These are phyloP conservation scores for Platerodrilus igneus DNA, from an alignment of 2,888 invertebrate genomes.

Conservation along the genomic window DNA sequence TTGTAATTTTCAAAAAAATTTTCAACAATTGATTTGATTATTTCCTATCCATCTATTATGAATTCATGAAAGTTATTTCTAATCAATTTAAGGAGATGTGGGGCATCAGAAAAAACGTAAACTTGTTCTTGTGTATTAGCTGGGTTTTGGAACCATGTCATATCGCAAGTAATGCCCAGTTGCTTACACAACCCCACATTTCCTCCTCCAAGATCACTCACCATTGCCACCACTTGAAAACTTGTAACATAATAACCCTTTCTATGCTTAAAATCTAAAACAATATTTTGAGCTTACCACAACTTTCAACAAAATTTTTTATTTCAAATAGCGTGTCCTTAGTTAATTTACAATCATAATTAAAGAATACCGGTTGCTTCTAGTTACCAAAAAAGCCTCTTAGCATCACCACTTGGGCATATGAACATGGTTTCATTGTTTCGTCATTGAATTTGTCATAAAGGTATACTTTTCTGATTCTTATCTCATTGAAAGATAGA, in stretches of 20 bases:
- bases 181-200: slow-evolving; percentile 10
- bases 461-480: slow-evolving; percentile 17
- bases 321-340: slow-evolving; percentile 24
- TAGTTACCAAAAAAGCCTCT: slow-evolving; percentile 25
- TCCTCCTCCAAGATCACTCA: slow-evolving; percentile 14
- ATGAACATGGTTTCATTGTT: slow-evolving; percentile 22
- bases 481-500: slow-evolving; percentile 27
- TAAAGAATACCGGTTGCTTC: slow-evolving; percentile 29
- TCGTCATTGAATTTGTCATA: slow-evolving; percentile 26
- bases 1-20: slow-evolving; percentile 12
- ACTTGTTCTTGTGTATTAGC: slow-evolving; percentile 5
- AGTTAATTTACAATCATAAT: slow-evolving; percentile 27
- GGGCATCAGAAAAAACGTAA: slow-evolving; percentile 15
- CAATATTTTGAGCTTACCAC: too few species aligned
- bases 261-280: too few species aligned
- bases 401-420: slow-evolving; percentile 23
- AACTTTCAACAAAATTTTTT: slow-evolving; percentile 21
- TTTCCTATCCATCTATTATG: slow-evolving; percentile 12
- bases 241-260: too few species aligned
- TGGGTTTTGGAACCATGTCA: slow-evolving; percentile 14
- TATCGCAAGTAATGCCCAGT: slow-evolving; percentile 3
- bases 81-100: slow-evolving; percentile 16
- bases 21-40: slow-evolving; percentile 11
- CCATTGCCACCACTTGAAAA: slow-evolving; percentile 14
- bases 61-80: slow-evolving; percentile 18